Conservation (phyloP, 1,140 invertebrate species). For the Dendrolimus kikuchii region DNA sequence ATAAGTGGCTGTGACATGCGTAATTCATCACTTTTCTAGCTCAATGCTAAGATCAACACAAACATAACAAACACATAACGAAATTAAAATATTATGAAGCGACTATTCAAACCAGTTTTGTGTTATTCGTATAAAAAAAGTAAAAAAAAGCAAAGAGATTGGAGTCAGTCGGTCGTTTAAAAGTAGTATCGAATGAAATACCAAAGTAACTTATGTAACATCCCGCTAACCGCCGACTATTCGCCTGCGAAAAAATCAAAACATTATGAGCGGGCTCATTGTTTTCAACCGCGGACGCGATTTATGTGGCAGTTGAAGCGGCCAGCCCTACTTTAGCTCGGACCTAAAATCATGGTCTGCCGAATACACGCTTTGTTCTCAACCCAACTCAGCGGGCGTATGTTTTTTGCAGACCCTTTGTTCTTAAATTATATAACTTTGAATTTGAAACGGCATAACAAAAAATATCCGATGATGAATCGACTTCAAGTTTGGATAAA, state of each 20-base stretch:
- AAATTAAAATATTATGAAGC: no score
- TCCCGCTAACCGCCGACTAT: conserved; percentile 32
- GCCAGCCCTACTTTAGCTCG: conserved; percentile 32
- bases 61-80: no score
- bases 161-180: conserved; percentile 17
- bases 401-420: conserved; percentile 53
- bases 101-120: no score
- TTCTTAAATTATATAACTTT: conserved; percentile 59
- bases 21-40: conserved; percentile 4
- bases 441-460: conserved; percentile 32
- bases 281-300: conserved; percentile 42
- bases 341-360: conserved; percentile 43
- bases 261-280: conserved; percentile 45
- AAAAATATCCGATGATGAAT: conserved; percentile 34
- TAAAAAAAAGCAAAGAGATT: conserved; percentile 5
- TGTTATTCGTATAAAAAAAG: neutral
- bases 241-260: conserved; percentile 30
- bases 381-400: conserved; percentile 36
- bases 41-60: no score
- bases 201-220: conserved; percentile 37
- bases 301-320: conserved; percentile 53
- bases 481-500: conserved; percentile 29
- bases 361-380: conserved; percentile 45
- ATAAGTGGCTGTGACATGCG: neutral
- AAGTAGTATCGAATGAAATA: conserved; percentile 19